A percentile compares a stretch with the other conserved stretches of the same genome.
Evolutionary conservation across 2,888 invertebrate genomes (phyloP).

Genomic region (Allacma fusca): DNA sequence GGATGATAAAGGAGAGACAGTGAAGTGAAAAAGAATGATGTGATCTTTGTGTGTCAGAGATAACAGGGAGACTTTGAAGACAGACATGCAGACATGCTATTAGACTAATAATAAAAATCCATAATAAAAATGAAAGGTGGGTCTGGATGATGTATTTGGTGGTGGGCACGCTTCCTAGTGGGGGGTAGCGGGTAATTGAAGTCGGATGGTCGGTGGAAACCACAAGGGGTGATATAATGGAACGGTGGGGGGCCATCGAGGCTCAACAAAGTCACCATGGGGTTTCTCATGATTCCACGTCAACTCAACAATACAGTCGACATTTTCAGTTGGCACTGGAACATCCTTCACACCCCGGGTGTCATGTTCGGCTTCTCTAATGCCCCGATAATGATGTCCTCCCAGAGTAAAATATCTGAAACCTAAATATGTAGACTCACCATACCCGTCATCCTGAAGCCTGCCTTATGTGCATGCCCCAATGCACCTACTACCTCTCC

Average conservation of each 20-base stretch:
- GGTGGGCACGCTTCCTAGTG: conserved; percentile 44
- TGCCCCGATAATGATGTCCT: conserved; percentile 41
- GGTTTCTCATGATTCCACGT: conserved; percentile 51
- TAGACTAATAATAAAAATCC: conserved; percentile 34
- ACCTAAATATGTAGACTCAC: not conserved
- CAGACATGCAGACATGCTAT: conserved; percentile 38
- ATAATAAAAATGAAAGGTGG: conserved; percentile 31
- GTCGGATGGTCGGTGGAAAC: conserved; percentile 48
- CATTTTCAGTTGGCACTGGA: conserved; percentile 49
- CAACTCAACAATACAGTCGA: conserved; percentile 50
- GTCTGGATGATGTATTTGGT: conserved; percentile 43
- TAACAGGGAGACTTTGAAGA: conserved; percentile 17
- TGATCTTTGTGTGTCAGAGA: conserved; percentile 29
- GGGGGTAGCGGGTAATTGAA: conserved; percentile 49
- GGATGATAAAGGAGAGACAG: not conserved
- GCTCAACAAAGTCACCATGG: conserved; percentile 50
- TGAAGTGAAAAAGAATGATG: conserved; percentile 14
- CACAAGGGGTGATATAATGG: conserved; percentile 53
- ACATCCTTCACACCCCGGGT: conserved; percentile 56
- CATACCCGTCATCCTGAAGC: not conserved
- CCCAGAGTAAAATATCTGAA: conserved; percentile 25
- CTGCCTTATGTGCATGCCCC: not conserved
- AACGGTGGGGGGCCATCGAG: conserved; percentile 47
- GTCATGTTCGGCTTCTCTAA: conserved; percentile 44
- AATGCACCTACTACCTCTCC: conserved; percentile 20